Percentiles rank a stretch among this genome's conserved stretches.
These are phyloP conservation scores for Stenchaetothrips biformis DNA, from an alignment of 2,888 invertebrate species.

Conservation along the genomic window DNA sequence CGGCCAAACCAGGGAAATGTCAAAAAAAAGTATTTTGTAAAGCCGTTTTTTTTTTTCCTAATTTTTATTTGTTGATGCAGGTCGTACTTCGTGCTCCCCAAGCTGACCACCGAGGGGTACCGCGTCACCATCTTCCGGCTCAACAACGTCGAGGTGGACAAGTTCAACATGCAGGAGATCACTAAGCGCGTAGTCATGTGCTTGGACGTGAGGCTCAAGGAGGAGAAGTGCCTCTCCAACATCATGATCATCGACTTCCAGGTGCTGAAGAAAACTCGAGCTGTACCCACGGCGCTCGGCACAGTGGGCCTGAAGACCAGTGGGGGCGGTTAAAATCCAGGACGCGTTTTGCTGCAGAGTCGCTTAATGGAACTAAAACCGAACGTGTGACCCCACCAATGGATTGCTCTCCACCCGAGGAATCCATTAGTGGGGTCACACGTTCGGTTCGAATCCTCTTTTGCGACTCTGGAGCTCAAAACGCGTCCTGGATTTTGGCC, in stretches of 20 bases:
- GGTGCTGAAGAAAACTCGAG: slow-evolving; percentile 41
- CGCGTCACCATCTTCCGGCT: slow-evolving; percentile 44
- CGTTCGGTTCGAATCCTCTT: too few species aligned
- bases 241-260: slow-evolving; percentile 45
- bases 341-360: neutral
- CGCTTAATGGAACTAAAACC: neutral
- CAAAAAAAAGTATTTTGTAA: too few species aligned
- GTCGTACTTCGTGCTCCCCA: slow-evolving; percentile 44
- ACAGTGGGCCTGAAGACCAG: neutral
- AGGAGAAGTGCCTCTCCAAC: slow-evolving; percentile 44
- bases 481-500: too few species aligned
- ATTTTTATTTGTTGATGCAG: slow-evolving; percentile 37
- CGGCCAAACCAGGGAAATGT: too few species aligned
- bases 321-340: neutral
- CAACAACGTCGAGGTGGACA: slow-evolving; percentile 41
- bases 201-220: slow-evolving; percentile 43
- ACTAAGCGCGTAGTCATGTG: slow-evolving; percentile 45
- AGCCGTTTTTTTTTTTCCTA: slow-evolving; percentile 24
- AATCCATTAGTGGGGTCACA: too few species aligned
- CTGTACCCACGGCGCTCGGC: neutral
- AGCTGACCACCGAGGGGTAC: slow-evolving; percentile 44
- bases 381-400: too few species aligned
- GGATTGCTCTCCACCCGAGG: too few species aligned
- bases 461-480: too few species aligned
- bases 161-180: slow-evolving; percentile 43